phyloP scores from a whole-genome alignment of 2,113 vertebrate genomes.

The Albula glossodonta region DNA sequence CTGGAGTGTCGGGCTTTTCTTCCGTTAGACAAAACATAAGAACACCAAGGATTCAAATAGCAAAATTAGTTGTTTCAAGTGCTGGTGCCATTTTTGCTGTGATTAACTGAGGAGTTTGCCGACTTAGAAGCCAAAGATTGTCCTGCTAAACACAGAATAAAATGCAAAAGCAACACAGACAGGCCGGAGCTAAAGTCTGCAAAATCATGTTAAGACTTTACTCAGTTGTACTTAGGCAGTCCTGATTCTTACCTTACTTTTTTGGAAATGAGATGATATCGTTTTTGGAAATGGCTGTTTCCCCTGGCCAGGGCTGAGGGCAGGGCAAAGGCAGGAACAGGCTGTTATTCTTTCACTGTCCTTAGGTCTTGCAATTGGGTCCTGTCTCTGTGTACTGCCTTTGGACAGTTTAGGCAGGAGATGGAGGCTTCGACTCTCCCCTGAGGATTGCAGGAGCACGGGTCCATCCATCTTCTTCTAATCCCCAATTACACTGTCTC shows the following conservation, averaged over 20 bases:
- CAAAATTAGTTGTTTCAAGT: neutral
- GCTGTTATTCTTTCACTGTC: constrained; percentile 1
- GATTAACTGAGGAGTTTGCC: constrained; percentile 1
- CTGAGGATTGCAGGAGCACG: constrained; percentile 11
- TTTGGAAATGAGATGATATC: neutral
- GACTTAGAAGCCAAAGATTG: neutral
- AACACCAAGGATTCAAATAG: neutral
- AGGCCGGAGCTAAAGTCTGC: neutral
- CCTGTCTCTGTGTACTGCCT: neutral
- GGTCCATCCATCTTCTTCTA: constrained; percentile 60
- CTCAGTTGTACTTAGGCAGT: neutral
- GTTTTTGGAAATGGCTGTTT: neutral
- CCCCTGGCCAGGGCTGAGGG: neutral
- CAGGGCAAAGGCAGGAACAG: neutral
- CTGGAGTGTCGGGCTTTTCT: neutral
- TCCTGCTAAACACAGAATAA: neutral
- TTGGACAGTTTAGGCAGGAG: neutral
- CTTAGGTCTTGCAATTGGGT: neutral
- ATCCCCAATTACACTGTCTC: constrained; percentile 56
- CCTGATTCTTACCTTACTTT: neutral
- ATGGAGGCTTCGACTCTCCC: neutral
- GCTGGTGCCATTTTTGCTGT: neutral
- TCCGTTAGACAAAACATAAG: neutral
- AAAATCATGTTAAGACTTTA: neutral
- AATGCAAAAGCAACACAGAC: neutral